These are phyloP conservation scores for Ranitomeya variabilis DNA, from an alignment of 2,113 vertebrate genomes.

Conservation along the genomic window DNA sequence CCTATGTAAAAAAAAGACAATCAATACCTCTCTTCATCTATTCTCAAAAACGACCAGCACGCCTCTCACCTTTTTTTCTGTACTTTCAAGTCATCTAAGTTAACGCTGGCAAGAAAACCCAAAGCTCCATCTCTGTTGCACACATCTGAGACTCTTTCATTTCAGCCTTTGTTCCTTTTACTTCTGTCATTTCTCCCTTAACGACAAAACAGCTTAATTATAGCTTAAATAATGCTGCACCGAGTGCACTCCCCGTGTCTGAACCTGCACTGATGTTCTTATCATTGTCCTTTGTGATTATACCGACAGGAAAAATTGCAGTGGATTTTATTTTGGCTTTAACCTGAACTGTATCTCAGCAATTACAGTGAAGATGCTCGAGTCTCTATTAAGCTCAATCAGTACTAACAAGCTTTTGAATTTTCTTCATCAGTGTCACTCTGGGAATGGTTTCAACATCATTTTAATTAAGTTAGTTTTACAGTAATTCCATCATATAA, in stretches of 20 bases:
- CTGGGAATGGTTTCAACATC: constrained; percentile 48
- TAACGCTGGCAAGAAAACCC: background rate
- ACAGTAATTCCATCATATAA: constrained; percentile 49
- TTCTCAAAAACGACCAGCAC: background rate
- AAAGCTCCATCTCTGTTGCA: background rate
- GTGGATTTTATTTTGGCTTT: constrained; percentile 53
- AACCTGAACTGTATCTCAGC: constrained; percentile 40
- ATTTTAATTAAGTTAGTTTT: constrained; percentile 47
- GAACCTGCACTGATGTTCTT: constrained; percentile 37
- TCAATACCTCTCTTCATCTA: background rate
- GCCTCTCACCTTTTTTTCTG: background rate
- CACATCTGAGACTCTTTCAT: constrained; percentile 25
- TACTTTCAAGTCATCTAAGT: background rate
- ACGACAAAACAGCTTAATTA: constrained; percentile 53
- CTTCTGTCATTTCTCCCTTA: constrained; percentile 49
- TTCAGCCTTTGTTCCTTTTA: constrained; percentile 12
- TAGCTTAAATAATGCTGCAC: constrained; percentile 26
- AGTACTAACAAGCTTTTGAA: constrained; percentile 56
- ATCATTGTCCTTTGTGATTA: constrained; percentile 44
- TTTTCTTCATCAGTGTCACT: constrained; percentile 53
- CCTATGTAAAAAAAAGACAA: background rate
- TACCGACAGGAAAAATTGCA: constrained; percentile 43
- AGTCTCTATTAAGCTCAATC: constrained; percentile 52
- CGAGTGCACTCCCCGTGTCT: constrained; percentile 26
- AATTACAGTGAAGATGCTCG: constrained; percentile 38